Base-by-base conservation (phyloP, 2,113 vertebrate genomes). In the Micromys minutus region DNA sequence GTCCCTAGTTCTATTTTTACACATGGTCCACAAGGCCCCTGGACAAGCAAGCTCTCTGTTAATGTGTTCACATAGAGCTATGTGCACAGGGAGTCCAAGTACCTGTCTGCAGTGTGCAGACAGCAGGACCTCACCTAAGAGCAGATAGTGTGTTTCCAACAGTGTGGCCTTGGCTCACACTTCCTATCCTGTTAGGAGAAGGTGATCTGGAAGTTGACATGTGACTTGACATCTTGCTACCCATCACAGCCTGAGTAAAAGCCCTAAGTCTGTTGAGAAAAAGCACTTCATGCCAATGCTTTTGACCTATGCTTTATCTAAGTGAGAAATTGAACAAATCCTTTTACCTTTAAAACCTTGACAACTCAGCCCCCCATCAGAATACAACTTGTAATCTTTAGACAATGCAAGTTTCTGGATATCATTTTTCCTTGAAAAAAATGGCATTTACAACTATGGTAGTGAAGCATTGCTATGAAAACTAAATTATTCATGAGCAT, bases 401-500 rank as follows among this genome's bases (percentile, higher is more conserved):
- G n/a, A 89, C 17, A 47, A 61, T 7, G 67, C 77, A 65, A 74
- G 31, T 50, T 52, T 67, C 90, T 75, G 65, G 7, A 11, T 55
- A 10, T 76, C 29, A 17, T 90, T 90, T 84, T 87, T 36, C 45
- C 69, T 87, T 90, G 42, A 91, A 89, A 31, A 13, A 7, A 91
- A 87, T 87, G 79, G 57, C 39, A 87, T 34, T 47, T 42, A 75
- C 36, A 90, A 57, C 52, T 59, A 45, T 47, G 4, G 50, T 71
- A 77, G 61, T 84, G 39, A 47, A 93, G 79, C 81, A 88, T 88
- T 79, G 77, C 93, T n/a, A 90, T 93, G 93, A 69, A 95, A 94
- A 93, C 83, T 93, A 94, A 93, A 95, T 95, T 93, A 93, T 96
- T 95, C 92, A 87, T 86, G 89, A 69, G 69, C 79, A 76, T 63